These are phyloP conservation scores for Drosophila sordidula DNA, from an alignment of 2,888 invertebrate genomes.

Conservation along the genomic window DNA sequence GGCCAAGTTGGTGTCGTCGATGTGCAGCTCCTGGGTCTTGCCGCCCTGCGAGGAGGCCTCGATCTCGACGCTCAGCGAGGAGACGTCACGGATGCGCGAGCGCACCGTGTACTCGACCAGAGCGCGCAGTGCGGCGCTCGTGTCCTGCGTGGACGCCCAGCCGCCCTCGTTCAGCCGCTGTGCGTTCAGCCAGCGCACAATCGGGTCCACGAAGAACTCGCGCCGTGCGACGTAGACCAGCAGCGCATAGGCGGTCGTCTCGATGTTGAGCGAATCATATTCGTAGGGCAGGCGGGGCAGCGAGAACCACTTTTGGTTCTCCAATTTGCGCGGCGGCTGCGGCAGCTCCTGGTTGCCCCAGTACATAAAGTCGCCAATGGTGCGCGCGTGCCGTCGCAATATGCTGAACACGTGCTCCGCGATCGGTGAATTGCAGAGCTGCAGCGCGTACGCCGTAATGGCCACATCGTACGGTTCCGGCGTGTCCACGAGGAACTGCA, in stretches of 20 bases:
- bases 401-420: constrained; percentile 93
- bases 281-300: constrained; percentile 94
- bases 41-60: constrained; percentile 93
- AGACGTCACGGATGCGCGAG: constrained; percentile 94
- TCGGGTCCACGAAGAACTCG: constrained; percentile 92
- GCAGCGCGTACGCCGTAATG: constrained; percentile 94
- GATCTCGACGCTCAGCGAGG: constrained; percentile 90
- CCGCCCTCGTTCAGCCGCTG: constrained; percentile 94
- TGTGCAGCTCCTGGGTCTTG: constrained; percentile 88
- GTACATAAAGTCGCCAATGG: constrained; percentile 92
- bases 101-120: constrained; percentile 95
- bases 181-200: constrained; percentile 95
- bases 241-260: constrained; percentile 96
- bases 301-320: constrained; percentile 96
- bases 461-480: constrained; percentile 94
- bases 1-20: constrained; percentile 92
- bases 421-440: constrained; percentile 92
- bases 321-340: constrained; percentile 92
- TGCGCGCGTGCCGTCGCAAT: constrained; percentile 88
- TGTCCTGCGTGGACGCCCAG: constrained; percentile 95
- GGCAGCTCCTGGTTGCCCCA: constrained; percentile 94
- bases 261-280: constrained; percentile 96
- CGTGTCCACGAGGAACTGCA: constrained; percentile 89
- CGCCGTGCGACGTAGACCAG: constrained; percentile 94
- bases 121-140: constrained; percentile 94